Percentiles rank a stretch among this genome's conserved stretches.
Evolutionary conservation across 2,113 vertebrate species (phyloP).

Genomic region (Tragelaphus scriptus): DNA sequence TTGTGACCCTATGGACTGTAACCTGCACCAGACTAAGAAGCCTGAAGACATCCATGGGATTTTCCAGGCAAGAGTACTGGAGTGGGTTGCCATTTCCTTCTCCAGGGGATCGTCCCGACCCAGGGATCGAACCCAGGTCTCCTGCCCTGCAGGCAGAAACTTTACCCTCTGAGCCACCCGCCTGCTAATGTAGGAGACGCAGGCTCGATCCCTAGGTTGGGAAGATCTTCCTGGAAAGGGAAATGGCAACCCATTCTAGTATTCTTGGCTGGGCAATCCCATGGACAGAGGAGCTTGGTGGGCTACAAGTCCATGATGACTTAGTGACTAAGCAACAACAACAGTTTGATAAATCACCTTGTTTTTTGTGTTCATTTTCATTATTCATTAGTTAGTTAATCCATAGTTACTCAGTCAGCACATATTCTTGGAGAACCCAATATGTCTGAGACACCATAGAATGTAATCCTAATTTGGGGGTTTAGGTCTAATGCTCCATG

Average conservation of each 20-base stretch:
- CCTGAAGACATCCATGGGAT: neutral
- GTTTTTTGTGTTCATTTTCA: neutral
- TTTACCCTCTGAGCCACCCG: neutral
- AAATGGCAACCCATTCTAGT: neutral
- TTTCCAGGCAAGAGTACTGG: neutral
- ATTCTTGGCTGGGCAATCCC: neutral
- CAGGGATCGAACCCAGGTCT: neutral
- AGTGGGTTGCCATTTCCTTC: neutral
- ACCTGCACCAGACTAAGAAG: neutral
- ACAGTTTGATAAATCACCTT: neutral
- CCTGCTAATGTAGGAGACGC: neutral
- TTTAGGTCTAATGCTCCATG: neutral
- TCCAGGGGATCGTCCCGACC: neutral
- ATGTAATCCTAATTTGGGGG: neutral
- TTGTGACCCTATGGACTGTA: neutral
- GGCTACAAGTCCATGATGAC: neutral
- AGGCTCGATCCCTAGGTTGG: neutral
- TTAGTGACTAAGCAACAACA: neutral
- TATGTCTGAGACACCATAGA: neutral
- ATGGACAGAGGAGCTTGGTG: neutral
- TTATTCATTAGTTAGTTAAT: neutral
- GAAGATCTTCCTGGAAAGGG: neutral
- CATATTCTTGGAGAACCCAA: neutral
- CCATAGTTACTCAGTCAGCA: neutral
- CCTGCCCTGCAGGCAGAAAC: neutral